Conservation (phyloP, 1,140 invertebrate genomes). For the Asobara japonica region DNA sequence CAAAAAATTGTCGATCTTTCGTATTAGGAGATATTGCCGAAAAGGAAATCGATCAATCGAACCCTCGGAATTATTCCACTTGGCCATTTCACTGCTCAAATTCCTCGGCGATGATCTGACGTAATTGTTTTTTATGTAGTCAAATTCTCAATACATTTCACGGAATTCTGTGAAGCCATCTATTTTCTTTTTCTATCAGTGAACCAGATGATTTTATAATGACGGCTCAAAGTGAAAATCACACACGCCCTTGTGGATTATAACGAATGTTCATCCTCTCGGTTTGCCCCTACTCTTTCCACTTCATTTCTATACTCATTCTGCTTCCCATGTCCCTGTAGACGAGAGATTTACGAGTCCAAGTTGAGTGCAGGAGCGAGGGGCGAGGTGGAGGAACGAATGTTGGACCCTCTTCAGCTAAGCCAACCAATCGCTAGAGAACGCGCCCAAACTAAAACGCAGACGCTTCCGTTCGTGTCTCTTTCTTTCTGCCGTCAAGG, state of each 20-base stretch:
- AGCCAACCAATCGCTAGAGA: conserved; percentile 25
- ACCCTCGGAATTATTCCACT: too few relatives aligned
- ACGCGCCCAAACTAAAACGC: conserved; percentile 28
- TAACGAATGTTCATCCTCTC: conserved; percentile 6
- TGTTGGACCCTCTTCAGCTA: background rate
- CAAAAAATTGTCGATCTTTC: too few relatives aligned
- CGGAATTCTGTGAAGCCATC: too few relatives aligned
- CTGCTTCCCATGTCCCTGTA: conserved; percentile 13
- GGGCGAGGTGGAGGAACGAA: background rate
- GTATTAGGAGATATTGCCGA: too few relatives aligned
- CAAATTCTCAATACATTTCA: too few relatives aligned
- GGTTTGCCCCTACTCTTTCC: conserved; percentile 16
- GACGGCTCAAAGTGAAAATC: background rate
- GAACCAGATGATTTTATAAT: background rate
- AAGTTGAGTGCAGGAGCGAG: background rate
- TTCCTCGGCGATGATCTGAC: too few relatives aligned
- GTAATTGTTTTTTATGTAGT: too few relatives aligned
- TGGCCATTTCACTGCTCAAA: too few relatives aligned
- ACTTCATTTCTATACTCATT: conserved; percentile 15
- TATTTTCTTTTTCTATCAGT: too few relatives aligned
- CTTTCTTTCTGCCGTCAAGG: conserved; percentile 15
- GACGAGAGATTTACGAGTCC: conserved; percentile 32
- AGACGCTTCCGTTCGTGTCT: conserved; percentile 23
- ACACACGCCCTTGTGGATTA: background rate
- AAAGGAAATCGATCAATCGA: too few relatives aligned